Evolutionary conservation across 2,888 invertebrate species (phyloP).

Genomic region (Hypomecis punctinalis): DNA sequence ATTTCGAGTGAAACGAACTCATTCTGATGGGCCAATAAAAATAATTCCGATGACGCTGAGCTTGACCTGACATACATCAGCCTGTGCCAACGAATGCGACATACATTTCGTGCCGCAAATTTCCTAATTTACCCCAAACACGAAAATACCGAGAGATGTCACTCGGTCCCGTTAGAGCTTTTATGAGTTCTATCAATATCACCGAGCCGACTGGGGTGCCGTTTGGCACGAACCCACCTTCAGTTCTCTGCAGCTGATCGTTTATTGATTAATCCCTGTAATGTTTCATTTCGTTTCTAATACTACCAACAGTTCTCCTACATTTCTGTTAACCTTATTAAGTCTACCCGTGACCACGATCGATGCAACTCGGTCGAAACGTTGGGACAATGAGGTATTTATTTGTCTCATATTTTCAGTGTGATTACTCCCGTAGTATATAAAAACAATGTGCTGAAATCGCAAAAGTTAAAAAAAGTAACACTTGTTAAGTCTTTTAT

Average conservation of each 20-base stretch:
- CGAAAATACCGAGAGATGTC: slow-evolving; percentile 29
- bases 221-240: slow-evolving; percentile 11
- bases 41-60: slow-evolving; percentile 69
- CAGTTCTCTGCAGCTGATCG: slow-evolving; percentile 3
- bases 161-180: slow-evolving; percentile 20
- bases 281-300: slow-evolving; percentile 1
- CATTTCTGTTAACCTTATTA: no score
- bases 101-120: slow-evolving; percentile 65
- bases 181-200: slow-evolving; percentile 23
- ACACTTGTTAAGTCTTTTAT: no score
- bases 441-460: no score
- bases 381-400: no score
- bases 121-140: slow-evolving; percentile 50
- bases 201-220: slow-evolving; percentile 9
- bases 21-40: slow-evolving; percentile 68
- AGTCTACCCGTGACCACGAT: no score
- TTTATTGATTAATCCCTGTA: slow-evolving; percentile 14
- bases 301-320: background rate
- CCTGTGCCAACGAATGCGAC: slow-evolving; percentile 71
- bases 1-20: slow-evolving; percentile 48
- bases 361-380: no score
- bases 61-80: slow-evolving; percentile 72
- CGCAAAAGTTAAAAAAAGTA: no score
- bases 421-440: no score
- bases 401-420: no score